Base-by-base conservation (phyloP, 2,888 invertebrate genomes). In the Platerodrilus igneus region DNA sequence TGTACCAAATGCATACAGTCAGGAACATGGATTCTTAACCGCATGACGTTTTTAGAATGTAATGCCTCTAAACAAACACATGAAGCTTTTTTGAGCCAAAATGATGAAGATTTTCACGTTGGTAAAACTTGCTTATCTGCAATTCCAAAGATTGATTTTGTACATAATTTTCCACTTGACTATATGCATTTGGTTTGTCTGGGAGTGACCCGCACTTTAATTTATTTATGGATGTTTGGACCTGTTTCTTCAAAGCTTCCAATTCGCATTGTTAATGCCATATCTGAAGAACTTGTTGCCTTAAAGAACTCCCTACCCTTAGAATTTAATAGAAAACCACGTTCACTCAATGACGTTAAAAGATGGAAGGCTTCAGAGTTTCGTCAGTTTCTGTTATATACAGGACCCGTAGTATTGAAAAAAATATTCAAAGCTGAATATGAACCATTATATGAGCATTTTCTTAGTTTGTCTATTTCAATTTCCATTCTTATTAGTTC, bases 301-400 rank as follows among this genome's bases (percentile, higher is more conserved):
- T 36, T 25, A 30, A 37, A 17, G 18, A 25, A n/a, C n/a, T n/a
- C 7, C 10, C 7, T 11, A 11, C 8, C 17, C 3, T 4, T 29
- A 6, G 29, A 29, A 18, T 29, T 29, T n/a, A 17, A 18, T 29
- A 32, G 43, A 37, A 46, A 46, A 40, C 37, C 40, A 16, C 35
- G 41, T 25, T 22, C 32, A 11, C 21, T 46, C 4, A 22, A n/a
- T 16, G 46, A 48, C 16, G 28, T 48, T 27, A 22, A 44, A 10
- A 18, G 41, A 14, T 41, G 44, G 46, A 49, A 49, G 35, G 49
- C 46, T 9, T 45, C 43, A 3, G 41, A 48, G 22, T 43, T 28
- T 23, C 18, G 41, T 6, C 37, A 23, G 13, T 44, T 48, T 32
- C 23, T 48, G 17, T 17, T 46, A 13, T 48, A 48, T 27, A 16